A percentile compares a stretch with the other conserved stretches of the same genome.
These are phyloP conservation scores for Hemaris fuciformis DNA, from an alignment of 2,888 invertebrate genomes.

Conservation along the genomic window DNA sequence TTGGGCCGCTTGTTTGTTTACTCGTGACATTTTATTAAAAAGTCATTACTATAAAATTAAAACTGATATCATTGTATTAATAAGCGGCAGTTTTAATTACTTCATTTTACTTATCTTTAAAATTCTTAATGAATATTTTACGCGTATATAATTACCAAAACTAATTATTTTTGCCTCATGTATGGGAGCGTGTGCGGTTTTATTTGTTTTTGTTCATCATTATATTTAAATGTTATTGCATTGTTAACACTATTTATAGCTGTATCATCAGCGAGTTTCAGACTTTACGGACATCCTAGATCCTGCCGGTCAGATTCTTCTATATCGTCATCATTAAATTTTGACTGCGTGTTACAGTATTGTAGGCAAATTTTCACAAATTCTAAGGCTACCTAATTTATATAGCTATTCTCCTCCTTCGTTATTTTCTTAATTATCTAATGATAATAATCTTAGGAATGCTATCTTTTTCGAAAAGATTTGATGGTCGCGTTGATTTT, in stretches of 20 bases:
- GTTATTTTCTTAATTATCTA: too few relatives aligned
- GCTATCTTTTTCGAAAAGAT: too few relatives aligned
- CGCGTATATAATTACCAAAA: constrained; percentile 1
- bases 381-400: too few relatives aligned
- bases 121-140: constrained; percentile 8
- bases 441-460: too few relatives aligned
- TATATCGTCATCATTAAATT: background rate
- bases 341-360: too few relatives aligned
- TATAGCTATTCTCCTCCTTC: too few relatives aligned
- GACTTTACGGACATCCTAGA: background rate
- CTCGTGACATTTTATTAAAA: constrained; percentile 9
- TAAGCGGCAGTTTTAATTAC: constrained; percentile 7
- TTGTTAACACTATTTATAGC: background rate
- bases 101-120: constrained; percentile 7
- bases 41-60: background rate
- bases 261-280: background rate
- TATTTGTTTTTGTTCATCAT: background rate
- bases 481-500: too few relatives aligned
- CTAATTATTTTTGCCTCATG: constrained; percentile 4
- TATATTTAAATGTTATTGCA: constrained; percentile 3
- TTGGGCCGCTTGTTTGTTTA: constrained; percentile 3
- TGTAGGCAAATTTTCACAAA: too few relatives aligned
- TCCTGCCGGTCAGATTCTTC: background rate
- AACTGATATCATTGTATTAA: constrained; percentile 4
- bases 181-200: background rate